These are phyloP conservation scores for Phaethornis superciliosus DNA, from an alignment of 2,113 vertebrate genomes.

Conservation along the genomic window DNA sequence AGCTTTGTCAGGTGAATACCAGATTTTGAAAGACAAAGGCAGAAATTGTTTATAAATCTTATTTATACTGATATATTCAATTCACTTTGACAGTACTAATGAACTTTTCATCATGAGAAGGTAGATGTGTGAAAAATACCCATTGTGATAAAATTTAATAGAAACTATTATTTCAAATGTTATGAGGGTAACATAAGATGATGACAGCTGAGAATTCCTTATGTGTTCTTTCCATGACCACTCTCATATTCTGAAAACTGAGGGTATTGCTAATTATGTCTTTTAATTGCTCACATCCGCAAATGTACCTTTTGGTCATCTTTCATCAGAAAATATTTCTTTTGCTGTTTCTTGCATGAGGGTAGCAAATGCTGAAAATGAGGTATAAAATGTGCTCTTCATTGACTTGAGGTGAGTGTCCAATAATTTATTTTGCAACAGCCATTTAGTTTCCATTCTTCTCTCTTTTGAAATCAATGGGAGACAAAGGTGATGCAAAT, in stretches of 20 bases:
- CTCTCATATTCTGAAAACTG: neutral
- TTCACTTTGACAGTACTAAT: neutral
- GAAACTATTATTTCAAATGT: neutral
- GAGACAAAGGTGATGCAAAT: neutral
- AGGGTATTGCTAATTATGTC: neutral
- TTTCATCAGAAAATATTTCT: neutral
- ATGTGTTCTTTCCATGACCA: neutral
- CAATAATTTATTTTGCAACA: neutral
- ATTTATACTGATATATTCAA: neutral
- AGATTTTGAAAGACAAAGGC: neutral
- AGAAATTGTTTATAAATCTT: neutral
- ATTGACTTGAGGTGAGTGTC: neutral
- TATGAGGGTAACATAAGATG: neutral
- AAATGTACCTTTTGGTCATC: neutral
- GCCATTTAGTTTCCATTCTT: neutral
- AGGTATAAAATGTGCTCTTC: neutral
- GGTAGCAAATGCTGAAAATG: neutral
- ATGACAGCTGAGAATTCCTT: neutral
- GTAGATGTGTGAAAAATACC: neutral
- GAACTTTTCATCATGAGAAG: neutral
- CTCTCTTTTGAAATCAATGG: neutral
- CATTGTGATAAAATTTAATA: neutral
- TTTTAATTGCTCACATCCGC: neutral
- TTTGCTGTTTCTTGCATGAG: neutral
- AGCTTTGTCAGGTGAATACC: neutral